Evolutionary conservation across 2,113 vertebrate genomes (phyloP), one percentile per base, ranked within the genome.

Genomic region (Dipodomys merriami): DNA sequence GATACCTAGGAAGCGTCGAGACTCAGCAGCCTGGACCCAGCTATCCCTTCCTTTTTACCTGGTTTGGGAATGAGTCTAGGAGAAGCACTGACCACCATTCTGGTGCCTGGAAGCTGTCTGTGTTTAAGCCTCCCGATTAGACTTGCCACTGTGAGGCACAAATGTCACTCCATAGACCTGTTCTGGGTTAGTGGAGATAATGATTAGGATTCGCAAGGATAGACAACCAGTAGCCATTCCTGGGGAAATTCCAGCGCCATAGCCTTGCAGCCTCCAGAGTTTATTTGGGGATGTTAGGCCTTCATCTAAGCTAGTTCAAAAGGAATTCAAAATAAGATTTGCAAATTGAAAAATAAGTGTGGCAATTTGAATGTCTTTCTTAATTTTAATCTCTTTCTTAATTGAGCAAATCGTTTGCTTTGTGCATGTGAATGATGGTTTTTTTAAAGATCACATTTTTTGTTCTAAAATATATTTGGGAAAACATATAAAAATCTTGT

Each of bases 301-400:
- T 80, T 7, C 8, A 68, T 13, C n/a, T 35, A 44, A 72, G 23
- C 4, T 16, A 72, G 8, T 35, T 69, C n/a, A n/a, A 71, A 46
- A 53, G 12, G 23, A 91, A 25, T 60, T 91, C 60, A 18, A 78
- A 71, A 74, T 10, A 74, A 30, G 18, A 71, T 30, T 84, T 77
- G 82, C 57, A 49, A 90, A 74, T 1, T 62, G 60, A 18, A 95
- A 92, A 74, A 91, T 71, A 35, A 83, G 7, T 35, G 29, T 18
- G 83, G 10, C 18, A 22, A 83, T 77, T 83, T 91, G 18, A 91
- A 83, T 85, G 30, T 94, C 60, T 93, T 80, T 62, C 44, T n/a
- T 93, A 83, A n/a, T 72, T 83, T 91, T 13, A 90, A 82, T 85
- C 39, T 94, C 60, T 93, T 80, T 11, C 29, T 90, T 35, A 78